These are phyloP conservation scores for Smithornis capensis DNA, from an alignment of 2,113 vertebrate species.

Conservation along the genomic window DNA sequence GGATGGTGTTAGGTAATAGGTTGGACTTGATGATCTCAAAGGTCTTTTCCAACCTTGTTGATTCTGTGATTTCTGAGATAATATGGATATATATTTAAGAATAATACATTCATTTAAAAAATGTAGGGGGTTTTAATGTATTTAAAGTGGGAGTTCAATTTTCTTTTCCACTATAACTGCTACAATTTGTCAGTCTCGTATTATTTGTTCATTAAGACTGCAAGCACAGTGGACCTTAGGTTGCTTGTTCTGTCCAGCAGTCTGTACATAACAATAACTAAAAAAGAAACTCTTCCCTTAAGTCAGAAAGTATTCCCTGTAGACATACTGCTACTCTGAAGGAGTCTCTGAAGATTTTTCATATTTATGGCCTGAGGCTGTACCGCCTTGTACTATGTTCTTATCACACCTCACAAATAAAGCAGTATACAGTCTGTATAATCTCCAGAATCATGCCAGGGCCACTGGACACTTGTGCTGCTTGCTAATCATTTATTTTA, in stretches of 20 bases:
- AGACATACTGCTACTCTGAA: neutral
- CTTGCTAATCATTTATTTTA: rapidly evolving
- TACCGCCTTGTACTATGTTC: neutral
- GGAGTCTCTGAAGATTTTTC: neutral
- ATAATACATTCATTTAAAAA: neutral
- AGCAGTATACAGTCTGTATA: neutral
- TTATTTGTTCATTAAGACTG: neutral
- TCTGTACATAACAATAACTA: neutral
- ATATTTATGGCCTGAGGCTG: neutral
- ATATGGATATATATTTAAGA: neutral
- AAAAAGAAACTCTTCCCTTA: neutral
- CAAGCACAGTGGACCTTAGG: neutral
- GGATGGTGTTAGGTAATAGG: no score
- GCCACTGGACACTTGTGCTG: neutral
- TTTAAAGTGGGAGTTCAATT: neutral
- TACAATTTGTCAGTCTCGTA: neutral
- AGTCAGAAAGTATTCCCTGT: neutral
- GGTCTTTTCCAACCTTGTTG: no score
- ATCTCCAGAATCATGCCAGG: neutral
- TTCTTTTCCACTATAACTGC: neutral
- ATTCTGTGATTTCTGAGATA: neutral
- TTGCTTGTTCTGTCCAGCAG: neutral
- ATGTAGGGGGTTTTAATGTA: rapidly evolving
- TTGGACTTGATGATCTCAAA: no score
- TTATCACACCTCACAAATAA: neutral